Conservation (phyloP, 2,888 invertebrate species). For the Agrotis clavis region DNA sequence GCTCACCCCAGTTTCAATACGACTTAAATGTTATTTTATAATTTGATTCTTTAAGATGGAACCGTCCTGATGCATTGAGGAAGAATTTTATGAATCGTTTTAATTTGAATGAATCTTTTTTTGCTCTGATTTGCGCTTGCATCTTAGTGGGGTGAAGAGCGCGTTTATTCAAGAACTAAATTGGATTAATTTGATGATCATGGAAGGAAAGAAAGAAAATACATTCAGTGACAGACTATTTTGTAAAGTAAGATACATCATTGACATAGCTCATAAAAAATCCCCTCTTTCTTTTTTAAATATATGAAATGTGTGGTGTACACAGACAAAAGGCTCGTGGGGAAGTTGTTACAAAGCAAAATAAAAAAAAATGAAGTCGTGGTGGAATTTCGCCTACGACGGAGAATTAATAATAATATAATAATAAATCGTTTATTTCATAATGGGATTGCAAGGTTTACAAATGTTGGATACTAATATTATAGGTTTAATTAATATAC, state of each 20-base stretch:
- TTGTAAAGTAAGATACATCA: too few species aligned
- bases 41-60: slow-evolving; percentile 53
- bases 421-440: too few species aligned
- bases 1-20: slow-evolving; percentile 50
- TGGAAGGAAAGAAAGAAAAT: neutral
- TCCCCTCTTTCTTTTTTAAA: too few species aligned
- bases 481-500: too few species aligned
- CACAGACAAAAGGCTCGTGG: too few species aligned
- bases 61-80: slow-evolving; percentile 18
- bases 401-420: too few species aligned
- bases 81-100: slow-evolving; percentile 26
- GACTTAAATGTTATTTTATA: slow-evolving; percentile 64
- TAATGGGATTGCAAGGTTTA: too few species aligned
- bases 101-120: slow-evolving; percentile 7
- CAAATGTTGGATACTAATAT: too few species aligned
- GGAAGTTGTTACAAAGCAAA: neutral
- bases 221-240: too few species aligned
- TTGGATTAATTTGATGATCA: neutral
- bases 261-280: too few species aligned
- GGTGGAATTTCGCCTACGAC: neutral
- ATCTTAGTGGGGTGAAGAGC: neutral
- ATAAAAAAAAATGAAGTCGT: neutral
- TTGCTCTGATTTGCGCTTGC: slow-evolving; percentile 10
- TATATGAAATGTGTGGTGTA: neutral
- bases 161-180: neutral